Evolutionary conservation across 2,888 invertebrate genomes (phyloP).

Genomic region (Marasmarcha lunaedactyla): DNA sequence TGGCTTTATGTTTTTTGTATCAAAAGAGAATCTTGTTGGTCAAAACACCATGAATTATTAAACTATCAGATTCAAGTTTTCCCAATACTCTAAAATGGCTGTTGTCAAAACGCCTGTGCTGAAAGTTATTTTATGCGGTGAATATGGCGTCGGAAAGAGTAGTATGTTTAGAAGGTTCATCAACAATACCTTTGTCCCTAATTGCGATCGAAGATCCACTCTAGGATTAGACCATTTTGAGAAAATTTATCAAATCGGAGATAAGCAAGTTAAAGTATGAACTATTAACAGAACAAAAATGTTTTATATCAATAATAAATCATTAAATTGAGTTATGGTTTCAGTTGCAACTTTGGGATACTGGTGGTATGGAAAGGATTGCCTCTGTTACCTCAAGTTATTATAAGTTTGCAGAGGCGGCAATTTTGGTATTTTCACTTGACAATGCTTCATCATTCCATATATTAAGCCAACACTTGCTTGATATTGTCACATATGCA

Average conservation of each 20-base stretch:
- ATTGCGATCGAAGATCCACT: conserved; percentile 86
- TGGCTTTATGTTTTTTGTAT: too few species aligned
- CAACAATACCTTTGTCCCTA: conserved; percentile 88
- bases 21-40: too few species aligned
- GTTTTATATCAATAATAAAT: neutral
- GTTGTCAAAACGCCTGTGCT: conserved; percentile 85
- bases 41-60: too few species aligned
- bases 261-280: conserved; percentile 81
- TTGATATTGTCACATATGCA: conserved; percentile 93
- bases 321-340: conserved; percentile 10
- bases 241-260: conserved; percentile 80
- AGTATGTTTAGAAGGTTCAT: conserved; percentile 92
- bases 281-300: conserved; percentile 9
- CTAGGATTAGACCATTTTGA: conserved; percentile 92
- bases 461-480: conserved; percentile 88
- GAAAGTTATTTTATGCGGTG: conserved; percentile 94
- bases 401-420: conserved; percentile 95
- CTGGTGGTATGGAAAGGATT: conserved; percentile 96
- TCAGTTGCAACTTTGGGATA: conserved; percentile 95
- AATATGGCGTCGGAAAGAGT: conserved; percentile 96
- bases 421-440: conserved; percentile 90
- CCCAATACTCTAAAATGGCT: conserved; percentile 83
- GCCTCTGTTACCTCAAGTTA: conserved; percentile 95
- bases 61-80: too few species aligned
- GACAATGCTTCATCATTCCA: conserved; percentile 94